A percentile compares a stretch with the other conserved stretches of the same genome.
These are phyloP conservation scores for Hymenopus coronatus DNA, from an alignment of 2,888 invertebrate genomes.

Conservation along the genomic window DNA sequence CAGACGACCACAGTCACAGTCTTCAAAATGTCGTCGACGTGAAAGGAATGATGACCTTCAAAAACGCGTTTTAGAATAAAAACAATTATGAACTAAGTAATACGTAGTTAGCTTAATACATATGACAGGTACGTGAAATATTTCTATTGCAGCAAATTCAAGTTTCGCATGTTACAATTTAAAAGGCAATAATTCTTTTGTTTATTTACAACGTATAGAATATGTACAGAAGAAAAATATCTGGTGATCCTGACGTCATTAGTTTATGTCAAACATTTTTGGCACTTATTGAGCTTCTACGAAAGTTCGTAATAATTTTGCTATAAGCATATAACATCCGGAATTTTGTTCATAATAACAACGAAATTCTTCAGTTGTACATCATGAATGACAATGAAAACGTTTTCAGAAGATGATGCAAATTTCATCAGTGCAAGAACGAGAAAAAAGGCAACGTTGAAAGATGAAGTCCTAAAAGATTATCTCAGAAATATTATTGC, in stretches of 20 bases:
- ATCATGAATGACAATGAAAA: background rate
- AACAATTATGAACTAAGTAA: background rate
- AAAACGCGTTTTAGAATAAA: background rate
- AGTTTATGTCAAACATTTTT: background rate
- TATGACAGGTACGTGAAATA: background rate
- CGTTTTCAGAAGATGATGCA: background rate
- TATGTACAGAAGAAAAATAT: background rate
- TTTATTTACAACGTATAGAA: background rate
- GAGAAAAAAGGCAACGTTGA: background rate
- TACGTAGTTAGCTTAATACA: background rate
- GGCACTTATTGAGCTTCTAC: background rate
- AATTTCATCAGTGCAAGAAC: background rate
- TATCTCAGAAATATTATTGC: background rate
- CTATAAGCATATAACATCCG: background rate
- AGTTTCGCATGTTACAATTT: background rate
- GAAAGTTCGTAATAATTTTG: background rate
- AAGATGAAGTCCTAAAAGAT: background rate
- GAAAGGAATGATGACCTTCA: background rate
- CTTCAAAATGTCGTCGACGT: background rate
- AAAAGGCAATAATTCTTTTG: background rate
- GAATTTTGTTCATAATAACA: background rate
- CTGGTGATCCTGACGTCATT: background rate
- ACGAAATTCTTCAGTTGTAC: background rate
- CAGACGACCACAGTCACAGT: too few species aligned
- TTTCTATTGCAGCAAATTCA: background rate